Base-by-base conservation (phyloP, 2,888 invertebrate genomes). In the Neocrepidodera transversa region DNA sequence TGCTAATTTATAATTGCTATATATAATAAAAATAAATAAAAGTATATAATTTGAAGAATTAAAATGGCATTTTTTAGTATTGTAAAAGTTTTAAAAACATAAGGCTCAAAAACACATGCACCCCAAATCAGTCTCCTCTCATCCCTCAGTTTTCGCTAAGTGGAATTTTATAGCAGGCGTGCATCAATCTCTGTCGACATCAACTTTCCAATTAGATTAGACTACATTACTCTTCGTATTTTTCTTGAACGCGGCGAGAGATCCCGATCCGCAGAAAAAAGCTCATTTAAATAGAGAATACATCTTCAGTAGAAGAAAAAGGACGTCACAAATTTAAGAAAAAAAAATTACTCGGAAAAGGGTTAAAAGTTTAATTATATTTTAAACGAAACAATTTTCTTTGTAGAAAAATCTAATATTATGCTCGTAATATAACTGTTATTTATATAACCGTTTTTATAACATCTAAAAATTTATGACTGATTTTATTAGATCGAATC, bases 191-290 rank as follows among this genome's bases (percentile, higher is more conserved):
- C 65, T 65, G 65, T 65, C 65, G 52, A 58, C 61, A 62, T 63
- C 63, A 65, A 57, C 57, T 59, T 57, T 61, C 63, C 65, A 65
- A 65, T 65, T 65, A 63, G 65, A 65, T 65, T 65, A 60, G 65
- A 63, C 63, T 63, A 63, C 65, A 65, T 65, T 63, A 65, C 63
- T 65, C 65, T 65, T 65, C 65, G 65, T 65, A 63, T 65, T 63
- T 61, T 61, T 59, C 65, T 57, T 59, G 62, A 50, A 57, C 60
- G 50, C 43, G 28, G 50, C 35, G 55, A 56, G 60, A 55, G 60
- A 60, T 55, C 45, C 51, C 35, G 53, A 54, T 54, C 32, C 36
- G 26, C 48, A 7, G 43, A 54, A 58, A 62, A 65, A 62, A 59
- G 42, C 62, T 62, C 62, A 65, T 65, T 65, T 65, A 48, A 65